Conservation (phyloP, 2,113 vertebrate species). For the Psittacara wagleri region DNA sequence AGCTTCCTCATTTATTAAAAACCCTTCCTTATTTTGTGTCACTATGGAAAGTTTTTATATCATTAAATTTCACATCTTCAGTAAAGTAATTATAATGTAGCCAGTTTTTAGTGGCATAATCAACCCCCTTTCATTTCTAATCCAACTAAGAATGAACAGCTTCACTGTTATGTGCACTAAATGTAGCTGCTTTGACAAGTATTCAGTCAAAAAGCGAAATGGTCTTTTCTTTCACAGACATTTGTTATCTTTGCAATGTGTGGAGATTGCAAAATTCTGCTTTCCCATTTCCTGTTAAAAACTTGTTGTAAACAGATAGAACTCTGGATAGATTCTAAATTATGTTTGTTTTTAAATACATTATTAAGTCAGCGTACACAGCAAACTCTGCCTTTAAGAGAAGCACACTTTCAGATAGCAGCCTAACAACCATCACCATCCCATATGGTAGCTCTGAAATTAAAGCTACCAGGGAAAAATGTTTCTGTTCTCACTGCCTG, state of each 20-base stretch:
- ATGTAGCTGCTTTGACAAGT: neutral
- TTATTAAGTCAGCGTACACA: neutral
- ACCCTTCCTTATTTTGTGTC: neutral
- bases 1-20: constrained; percentile 5
- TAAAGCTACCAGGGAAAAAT: neutral
- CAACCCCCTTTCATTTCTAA: neutral
- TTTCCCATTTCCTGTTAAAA: neutral
- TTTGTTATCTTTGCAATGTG: neutral
- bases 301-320: neutral
- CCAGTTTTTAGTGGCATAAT: neutral
- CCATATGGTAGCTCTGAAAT: neutral
- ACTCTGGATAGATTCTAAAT: neutral
- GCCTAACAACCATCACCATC: neutral
- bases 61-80: neutral
- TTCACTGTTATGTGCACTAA: neutral
- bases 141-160: neutral
- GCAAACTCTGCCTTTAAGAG: neutral
- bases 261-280: neutral
- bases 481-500: neutral
- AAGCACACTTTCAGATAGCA: neutral
- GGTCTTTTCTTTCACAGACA: neutral
- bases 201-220: neutral
- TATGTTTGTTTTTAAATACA: neutral
- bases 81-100: neutral
- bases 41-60: neutral